phyloP scores from a whole-genome alignment of 2,888 invertebrate species.

The Eustalomyia histrio region DNA sequence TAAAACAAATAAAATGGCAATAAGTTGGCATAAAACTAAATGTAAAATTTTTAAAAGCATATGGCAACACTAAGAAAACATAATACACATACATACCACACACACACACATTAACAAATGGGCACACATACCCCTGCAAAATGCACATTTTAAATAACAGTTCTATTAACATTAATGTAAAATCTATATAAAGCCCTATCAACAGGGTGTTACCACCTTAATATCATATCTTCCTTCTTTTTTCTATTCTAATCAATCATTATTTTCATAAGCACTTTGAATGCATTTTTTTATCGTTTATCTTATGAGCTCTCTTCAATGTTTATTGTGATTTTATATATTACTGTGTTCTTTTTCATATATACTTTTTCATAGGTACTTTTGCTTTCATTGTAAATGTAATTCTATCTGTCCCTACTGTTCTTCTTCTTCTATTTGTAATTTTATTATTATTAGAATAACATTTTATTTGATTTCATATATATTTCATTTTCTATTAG shows the following conservation, averaged over 20 bases:
- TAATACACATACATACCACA: conserved; percentile 52
- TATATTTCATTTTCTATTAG: conserved; percentile 63
- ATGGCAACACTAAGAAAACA: conserved; percentile 54
- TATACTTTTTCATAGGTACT: not conserved
- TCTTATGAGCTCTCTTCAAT: conserved; percentile 1
- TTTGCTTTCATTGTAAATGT: not conserved
- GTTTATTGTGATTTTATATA: conserved; percentile 34
- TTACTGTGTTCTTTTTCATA: not conserved
- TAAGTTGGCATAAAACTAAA: conserved; percentile 39
- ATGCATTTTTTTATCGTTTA: not conserved
- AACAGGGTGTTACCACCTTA: conserved; percentile 3
- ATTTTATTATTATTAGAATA: conserved; percentile 6
- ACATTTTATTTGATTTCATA: conserved; percentile 40
- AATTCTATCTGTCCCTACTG: not conserved
- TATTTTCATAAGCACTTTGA: not conserved
- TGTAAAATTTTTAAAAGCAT: conserved; percentile 8
- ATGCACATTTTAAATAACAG: not conserved
- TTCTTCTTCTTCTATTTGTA: conserved; percentile 1
- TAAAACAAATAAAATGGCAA: conserved; percentile 23
- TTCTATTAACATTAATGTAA: not conserved
- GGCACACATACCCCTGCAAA: conserved; percentile 17
- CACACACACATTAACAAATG: conserved; percentile 4
- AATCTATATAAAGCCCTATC: not conserved
- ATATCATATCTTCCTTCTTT: not conserved
- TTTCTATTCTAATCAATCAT: not conserved